Conservation (phyloP, 1,140 invertebrate genomes). For the Portunus trituberculatus region DNA sequence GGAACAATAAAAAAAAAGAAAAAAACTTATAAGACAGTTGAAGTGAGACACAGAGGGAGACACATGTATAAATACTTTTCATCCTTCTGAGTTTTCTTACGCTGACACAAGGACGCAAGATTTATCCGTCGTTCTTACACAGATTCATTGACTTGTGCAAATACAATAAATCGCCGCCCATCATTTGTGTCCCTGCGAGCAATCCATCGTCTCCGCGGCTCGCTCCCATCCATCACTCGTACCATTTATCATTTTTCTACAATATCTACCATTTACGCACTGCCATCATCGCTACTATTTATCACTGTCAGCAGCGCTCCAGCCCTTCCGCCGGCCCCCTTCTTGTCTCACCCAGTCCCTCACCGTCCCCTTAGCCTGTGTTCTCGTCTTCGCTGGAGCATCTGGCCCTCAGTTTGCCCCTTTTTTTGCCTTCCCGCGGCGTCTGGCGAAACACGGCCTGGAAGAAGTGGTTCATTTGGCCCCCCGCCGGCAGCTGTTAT, state of each 20-base stretch:
- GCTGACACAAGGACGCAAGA: not conserved
- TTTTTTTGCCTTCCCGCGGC: not conserved
- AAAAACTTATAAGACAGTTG: no score
- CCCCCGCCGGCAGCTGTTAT: not conserved
- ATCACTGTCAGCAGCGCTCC: not conserved
- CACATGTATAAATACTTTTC: not conserved
- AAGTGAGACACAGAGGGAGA: conserved; percentile 32
- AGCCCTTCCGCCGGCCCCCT: not conserved
- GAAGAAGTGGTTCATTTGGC: conserved; percentile 42
- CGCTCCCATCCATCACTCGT: not conserved
- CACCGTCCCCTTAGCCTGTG: not conserved
- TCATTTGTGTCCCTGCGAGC: not conserved
- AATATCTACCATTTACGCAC: conserved; percentile 22
- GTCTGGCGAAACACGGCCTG: not conserved
- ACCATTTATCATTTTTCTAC: conserved; percentile 23
- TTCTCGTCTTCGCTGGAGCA: not conserved
- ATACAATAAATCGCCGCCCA: not conserved
- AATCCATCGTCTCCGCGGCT: not conserved
- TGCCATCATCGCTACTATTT: conserved; percentile 13
- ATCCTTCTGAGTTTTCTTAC: not conserved
- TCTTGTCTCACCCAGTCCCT: no score
- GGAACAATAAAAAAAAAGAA: not conserved
- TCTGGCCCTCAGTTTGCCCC: not conserved
- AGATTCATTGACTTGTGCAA: conserved; percentile 3
- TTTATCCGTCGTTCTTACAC: not conserved